Conservation (phyloP, 2,113 vertebrate species). For the Loxodonta africana region DNA sequence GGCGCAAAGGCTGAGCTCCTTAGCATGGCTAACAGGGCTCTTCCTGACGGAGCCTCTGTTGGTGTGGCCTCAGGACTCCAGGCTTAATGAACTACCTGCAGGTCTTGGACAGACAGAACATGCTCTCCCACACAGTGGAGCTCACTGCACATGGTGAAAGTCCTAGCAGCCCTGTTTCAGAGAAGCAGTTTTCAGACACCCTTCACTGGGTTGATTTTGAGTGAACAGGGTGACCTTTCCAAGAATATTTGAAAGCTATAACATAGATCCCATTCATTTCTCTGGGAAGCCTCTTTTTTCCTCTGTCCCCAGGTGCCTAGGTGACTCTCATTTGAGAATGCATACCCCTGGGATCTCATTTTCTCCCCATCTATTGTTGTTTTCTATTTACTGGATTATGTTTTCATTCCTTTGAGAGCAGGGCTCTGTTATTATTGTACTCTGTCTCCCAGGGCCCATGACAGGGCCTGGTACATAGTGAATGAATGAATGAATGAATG, state of each 20-base stretch:
- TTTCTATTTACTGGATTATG: not conserved
- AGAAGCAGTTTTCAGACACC: slow-evolving; percentile 80
- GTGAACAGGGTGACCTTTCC: slow-evolving; percentile 81
- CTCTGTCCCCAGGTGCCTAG: not conserved
- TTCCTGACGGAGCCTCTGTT: not conserved
- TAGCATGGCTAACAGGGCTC: not conserved
- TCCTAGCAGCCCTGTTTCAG: slow-evolving; percentile 58
- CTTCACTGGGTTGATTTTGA: slow-evolving; percentile 78
- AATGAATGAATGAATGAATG: not conserved
- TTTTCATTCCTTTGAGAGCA: not conserved
- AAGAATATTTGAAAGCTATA: slow-evolving; percentile 76
- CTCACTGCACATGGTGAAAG: slow-evolving; percentile 71
- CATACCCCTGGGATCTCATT: not conserved
- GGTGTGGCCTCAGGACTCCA: not conserved
- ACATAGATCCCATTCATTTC: slow-evolving; percentile 59
- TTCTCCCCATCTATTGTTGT: not conserved
- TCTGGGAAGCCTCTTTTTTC: not conserved
- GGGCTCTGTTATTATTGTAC: not conserved
- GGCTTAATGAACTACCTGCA: not conserved
- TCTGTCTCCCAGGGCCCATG: not conserved
- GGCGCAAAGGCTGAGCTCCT: not conserved
- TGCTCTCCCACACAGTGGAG: rapidly evolving
- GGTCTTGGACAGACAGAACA: not conserved
- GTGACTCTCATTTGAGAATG: not conserved
- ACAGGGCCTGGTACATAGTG: not conserved